These are phyloP conservation scores for Phylloscopus whistleri DNA, from an alignment of 2,113 vertebrate species.

Conservation along the genomic window DNA sequence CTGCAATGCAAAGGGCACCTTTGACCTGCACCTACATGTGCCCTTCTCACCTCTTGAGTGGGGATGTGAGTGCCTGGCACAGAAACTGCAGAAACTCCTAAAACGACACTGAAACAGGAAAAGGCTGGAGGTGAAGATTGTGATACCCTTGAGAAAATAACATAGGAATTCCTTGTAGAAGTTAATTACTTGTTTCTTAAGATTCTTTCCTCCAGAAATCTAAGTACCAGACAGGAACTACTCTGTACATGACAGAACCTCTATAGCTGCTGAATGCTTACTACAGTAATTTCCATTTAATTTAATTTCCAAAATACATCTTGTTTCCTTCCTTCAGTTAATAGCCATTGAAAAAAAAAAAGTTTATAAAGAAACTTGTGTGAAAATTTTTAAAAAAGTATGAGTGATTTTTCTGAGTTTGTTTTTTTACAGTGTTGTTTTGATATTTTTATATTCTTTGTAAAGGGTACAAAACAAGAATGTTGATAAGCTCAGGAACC, in stretches of 20 bases:
- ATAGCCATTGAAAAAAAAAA: background rate
- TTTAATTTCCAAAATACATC: background rate
- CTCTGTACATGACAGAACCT: background rate
- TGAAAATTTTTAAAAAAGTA: background rate
- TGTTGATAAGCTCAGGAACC: background rate
- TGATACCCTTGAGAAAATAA: background rate
- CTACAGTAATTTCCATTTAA: background rate
- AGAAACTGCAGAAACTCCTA: background rate
- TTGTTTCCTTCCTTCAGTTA: background rate
- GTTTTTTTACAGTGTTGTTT: accelerated
- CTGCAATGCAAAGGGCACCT: background rate
- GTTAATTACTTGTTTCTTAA: background rate
- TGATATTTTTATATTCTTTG: background rate
- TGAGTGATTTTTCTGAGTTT: background rate
- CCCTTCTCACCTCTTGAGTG: accelerated
- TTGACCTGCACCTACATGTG: accelerated
- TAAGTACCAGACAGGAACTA: background rate
- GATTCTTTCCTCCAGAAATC: background rate
- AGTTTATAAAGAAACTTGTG: background rate
- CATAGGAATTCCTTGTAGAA: background rate
- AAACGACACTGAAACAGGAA: background rate
- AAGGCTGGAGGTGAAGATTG: background rate
- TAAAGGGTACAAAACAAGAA: background rate
- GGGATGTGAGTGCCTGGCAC: background rate
- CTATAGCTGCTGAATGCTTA: background rate